Percentiles rank a stretch among this genome's conserved stretches.
These are phyloP conservation scores for Labeo catla DNA, from an alignment of 2,113 vertebrate genomes.

Conservation along the genomic window DNA sequence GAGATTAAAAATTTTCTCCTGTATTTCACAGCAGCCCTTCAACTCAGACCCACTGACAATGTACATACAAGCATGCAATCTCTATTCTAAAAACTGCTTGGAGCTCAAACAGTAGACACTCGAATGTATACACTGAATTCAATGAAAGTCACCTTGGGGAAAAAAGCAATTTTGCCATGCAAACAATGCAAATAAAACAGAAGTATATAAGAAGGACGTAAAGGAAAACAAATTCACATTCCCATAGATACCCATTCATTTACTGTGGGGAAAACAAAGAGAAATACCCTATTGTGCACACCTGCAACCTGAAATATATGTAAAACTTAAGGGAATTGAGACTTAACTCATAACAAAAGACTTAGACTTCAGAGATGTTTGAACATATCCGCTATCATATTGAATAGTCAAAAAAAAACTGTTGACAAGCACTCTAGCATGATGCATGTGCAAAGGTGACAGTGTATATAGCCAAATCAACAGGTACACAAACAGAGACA, in stretches of 20 bases:
- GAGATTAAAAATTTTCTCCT: too few relatives aligned
- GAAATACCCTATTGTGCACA: background rate
- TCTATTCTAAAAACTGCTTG: background rate
- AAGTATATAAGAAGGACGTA: background rate
- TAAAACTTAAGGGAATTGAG: background rate
- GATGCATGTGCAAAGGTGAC: background rate
- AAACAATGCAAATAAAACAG: background rate
- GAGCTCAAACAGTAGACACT: background rate
- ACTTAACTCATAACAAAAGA: background rate
- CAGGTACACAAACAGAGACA: conserved; percentile 42
- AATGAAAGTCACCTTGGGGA: background rate
- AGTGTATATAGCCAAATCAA: conserved; percentile 31
- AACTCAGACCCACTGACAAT: background rate
- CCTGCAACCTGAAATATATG: background rate
- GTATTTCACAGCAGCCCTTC: background rate
- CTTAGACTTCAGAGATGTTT: background rate
- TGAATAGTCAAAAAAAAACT: background rate
- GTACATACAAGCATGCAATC: background rate
- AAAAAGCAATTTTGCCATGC: background rate
- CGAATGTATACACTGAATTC: background rate
- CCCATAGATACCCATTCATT: background rate
- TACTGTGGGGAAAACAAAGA: background rate
- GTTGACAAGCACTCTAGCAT: conserved; percentile 7
- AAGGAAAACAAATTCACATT: background rate
- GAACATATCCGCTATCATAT: background rate